Conservation (phyloP, 2,888 invertebrate species). For the Leptinotarsa peninsularis region DNA sequence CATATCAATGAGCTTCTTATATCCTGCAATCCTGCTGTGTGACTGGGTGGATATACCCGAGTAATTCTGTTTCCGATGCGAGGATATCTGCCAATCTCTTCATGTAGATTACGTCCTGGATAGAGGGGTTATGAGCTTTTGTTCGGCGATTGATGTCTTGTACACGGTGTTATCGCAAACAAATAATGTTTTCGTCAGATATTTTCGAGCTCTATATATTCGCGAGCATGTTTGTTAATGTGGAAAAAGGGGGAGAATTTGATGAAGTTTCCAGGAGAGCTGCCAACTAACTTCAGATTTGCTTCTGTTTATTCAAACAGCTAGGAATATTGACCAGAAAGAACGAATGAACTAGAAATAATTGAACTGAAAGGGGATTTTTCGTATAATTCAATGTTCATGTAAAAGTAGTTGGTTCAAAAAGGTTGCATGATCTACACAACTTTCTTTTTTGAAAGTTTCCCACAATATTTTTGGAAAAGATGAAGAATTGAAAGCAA, state of each 20-base stretch:
- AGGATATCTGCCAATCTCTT: slow-evolving; percentile 62
- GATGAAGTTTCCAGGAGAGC: background rate
- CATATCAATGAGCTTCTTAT: slow-evolving; percentile 26
- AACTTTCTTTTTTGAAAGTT: too few species aligned
- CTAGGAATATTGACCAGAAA: too few species aligned
- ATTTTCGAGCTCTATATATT: background rate
- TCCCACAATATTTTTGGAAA: too few species aligned
- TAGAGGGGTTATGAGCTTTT: slow-evolving; percentile 26
- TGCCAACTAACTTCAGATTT: background rate
- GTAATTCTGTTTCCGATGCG: slow-evolving; percentile 62
- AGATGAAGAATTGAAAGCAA: too few species aligned
- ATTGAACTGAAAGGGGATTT: too few species aligned
- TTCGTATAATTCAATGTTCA: too few species aligned
- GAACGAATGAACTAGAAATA: too few species aligned
- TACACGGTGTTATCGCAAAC: slow-evolving; percentile 6
- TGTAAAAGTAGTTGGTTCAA: too few species aligned
- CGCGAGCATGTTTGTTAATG: too few species aligned
- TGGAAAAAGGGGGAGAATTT: too few species aligned
- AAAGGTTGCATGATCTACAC: too few species aligned
- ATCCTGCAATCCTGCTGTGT: slow-evolving; percentile 22
- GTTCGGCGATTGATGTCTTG: slow-evolving; percentile 24
- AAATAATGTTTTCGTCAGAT: slow-evolving; percentile 21
- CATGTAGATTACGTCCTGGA: slow-evolving; percentile 49
- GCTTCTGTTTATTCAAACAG: too few species aligned
- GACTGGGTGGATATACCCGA: slow-evolving; percentile 35